Conservation (phyloP, 2,113 vertebrate species). For the Fulica atra region DNA sequence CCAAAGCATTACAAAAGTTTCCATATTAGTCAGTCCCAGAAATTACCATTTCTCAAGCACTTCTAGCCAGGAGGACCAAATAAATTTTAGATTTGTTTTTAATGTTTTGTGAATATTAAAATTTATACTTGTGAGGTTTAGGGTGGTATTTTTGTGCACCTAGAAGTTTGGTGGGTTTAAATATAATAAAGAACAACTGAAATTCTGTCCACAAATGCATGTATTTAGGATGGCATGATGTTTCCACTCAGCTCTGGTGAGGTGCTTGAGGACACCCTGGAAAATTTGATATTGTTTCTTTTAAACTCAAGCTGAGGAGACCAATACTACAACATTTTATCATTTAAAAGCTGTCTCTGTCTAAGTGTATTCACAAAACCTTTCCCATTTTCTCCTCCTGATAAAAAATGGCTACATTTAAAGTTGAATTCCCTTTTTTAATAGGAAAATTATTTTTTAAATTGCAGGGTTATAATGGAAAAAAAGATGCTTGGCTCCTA, state of each 20-base stretch:
- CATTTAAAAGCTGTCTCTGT: not conserved
- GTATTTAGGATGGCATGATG: not conserved
- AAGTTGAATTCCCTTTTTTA: not conserved
- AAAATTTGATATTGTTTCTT: not conserved
- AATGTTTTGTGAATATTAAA: not conserved
- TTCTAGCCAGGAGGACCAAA: not conserved
- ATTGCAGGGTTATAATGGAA: not conserved
- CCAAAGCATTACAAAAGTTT: not conserved
- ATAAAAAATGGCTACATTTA: not conserved
- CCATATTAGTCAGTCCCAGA: not conserved
- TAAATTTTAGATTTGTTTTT: not conserved
- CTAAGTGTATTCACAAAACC: not conserved
- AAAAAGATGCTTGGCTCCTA: not conserved
- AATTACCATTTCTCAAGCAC: not conserved
- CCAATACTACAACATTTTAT: not conserved
- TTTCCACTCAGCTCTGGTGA: not conserved
- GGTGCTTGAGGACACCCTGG: not conserved
- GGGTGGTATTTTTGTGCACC: no score
- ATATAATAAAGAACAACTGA: not conserved
- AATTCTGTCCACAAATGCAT: not conserved
- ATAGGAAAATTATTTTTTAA: not conserved
- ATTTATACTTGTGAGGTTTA: not conserved
- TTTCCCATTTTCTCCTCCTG: not conserved
- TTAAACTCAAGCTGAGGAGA: not conserved
- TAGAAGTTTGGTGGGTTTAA: not conserved